Percentiles rank a stretch among this genome's conserved stretches.
These are phyloP conservation scores for Anas bahamensis DNA, from an alignment of 2,797 vertebrate genomes.

Conservation along the genomic window DNA sequence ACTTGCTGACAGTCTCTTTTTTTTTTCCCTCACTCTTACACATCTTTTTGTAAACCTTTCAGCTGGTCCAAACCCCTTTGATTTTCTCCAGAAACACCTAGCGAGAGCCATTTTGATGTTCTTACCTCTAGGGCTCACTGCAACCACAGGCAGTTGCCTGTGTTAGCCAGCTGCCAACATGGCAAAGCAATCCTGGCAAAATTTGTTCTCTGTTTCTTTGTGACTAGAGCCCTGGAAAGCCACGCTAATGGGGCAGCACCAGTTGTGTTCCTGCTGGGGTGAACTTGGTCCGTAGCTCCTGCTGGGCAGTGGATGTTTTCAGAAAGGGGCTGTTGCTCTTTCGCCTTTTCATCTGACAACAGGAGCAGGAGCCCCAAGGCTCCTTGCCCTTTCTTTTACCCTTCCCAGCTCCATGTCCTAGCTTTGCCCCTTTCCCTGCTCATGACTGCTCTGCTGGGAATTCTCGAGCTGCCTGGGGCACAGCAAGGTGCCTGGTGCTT, in stretches of 20 bases:
- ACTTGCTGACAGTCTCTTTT: neutral
- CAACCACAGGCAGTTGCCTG: neutral
- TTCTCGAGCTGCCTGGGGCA: neutral
- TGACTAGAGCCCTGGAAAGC: neutral
- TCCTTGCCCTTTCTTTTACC: neutral
- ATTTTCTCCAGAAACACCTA: slow-evolving; percentile 6
- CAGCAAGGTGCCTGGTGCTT: accelerated
- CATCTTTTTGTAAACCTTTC: neutral
- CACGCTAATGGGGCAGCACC: neutral
- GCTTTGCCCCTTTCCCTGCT: neutral
- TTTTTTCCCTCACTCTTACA: neutral
- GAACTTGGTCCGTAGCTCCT: neutral
- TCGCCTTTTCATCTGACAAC: neutral
- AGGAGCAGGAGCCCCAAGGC: neutral
- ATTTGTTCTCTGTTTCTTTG: neutral
- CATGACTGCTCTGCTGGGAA: neutral
- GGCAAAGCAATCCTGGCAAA: neutral
- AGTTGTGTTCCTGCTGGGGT: neutral
- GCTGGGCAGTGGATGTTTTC: neutral
- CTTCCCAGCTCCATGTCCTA: neutral
- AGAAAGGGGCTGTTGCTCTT: neutral
- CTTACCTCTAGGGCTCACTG: neutral
- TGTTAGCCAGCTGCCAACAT: neutral
- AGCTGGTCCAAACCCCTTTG: neutral
- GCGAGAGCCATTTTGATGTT: neutral